A percentile compares a stretch with the other conserved stretches of the same genome.
Conservation (phyloP, 1,140 invertebrate genomes). For the Heliothis virescens region DNA sequence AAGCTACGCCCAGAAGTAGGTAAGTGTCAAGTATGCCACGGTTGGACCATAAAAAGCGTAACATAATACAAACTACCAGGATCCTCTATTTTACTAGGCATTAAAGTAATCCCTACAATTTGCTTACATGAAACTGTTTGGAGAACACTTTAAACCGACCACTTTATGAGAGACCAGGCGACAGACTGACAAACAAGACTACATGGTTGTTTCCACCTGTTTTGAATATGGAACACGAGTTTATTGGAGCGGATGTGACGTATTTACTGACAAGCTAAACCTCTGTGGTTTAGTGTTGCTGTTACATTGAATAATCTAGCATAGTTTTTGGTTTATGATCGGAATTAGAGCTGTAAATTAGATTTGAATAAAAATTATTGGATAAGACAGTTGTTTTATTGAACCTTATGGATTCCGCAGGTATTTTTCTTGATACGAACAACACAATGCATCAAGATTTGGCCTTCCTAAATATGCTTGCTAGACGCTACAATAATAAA, state of each 20-base stretch:
- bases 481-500: too few relatives aligned
- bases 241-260: constrained; percentile 42
- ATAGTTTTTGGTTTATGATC: constrained; percentile 36
- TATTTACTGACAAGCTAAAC: constrained; percentile 32
- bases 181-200: constrained; percentile 31
- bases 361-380: neutral
- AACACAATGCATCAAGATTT: neutral
- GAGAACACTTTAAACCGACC: constrained; percentile 23
- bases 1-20: constrained; percentile 5
- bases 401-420: neutral
- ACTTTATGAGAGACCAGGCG: constrained; percentile 20
- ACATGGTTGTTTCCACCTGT: constrained; percentile 20
- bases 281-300: constrained; percentile 5
- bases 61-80: constrained; percentile 14
- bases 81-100: constrained; percentile 34
- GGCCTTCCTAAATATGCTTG: too few relatives aligned
- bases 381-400: neutral
- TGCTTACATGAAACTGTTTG: constrained; percentile 31
- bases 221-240: constrained; percentile 38
- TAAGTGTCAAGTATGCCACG: constrained; percentile 36
- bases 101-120: constrained; percentile 24
- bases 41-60: constrained; percentile 22
- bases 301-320: constrained; percentile 4
- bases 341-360: constrained; percentile 24
- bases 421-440: neutral